Base-by-base conservation (phyloP, 1,140 invertebrate genomes). In the Propsilocerus akamusi region DNA sequence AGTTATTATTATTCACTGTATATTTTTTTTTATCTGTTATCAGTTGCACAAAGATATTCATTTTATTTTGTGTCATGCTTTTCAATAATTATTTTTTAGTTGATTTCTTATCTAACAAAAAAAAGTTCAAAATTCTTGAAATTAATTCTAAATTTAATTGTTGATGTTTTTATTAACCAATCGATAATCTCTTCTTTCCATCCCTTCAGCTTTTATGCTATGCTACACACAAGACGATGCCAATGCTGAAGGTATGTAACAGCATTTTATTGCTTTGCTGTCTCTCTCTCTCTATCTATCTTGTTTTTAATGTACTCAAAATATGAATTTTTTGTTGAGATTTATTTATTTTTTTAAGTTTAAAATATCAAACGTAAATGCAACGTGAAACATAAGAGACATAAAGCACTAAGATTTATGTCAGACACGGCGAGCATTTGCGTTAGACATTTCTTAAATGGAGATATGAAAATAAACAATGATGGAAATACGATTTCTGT, bases 181-280 rank as follows among this genome's bases (percentile, higher is more conserved):
- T 30, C 6, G 20, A 30, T 12, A 49, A 14, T 30, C 24, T 30
- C 25, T 30, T 46, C 24, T 26, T 26, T 50, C 24, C 34, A 30
- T 46, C 22, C 34, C 32, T 37, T 37, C 77, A 88, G 84, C 83
- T 69, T 87, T 86, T 76, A 87, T 88, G 84, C 76, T 87, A 71
- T 88, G 85, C 74, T 88, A 88, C 73, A 86, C 84, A 61, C 83
- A 86, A 73, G 85, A 88, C 71, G 84, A 87, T 71, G 76, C 82
- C 58, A 84, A 83, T 70, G 77, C 80, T 58, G 83, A 88, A 82
- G 85, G 85, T 87, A 83, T 76, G 77, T 73, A 68, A 41, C 22
- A 41, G 17, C 34, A 14, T n/a, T n/a, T 20, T 14, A 41, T 41
- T 41, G 34, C 34, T 41, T 41, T 17, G 34, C 22, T 41, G 10